Base-by-base conservation (phyloP, 2,888 invertebrate genomes). In the Euclidia mi region DNA sequence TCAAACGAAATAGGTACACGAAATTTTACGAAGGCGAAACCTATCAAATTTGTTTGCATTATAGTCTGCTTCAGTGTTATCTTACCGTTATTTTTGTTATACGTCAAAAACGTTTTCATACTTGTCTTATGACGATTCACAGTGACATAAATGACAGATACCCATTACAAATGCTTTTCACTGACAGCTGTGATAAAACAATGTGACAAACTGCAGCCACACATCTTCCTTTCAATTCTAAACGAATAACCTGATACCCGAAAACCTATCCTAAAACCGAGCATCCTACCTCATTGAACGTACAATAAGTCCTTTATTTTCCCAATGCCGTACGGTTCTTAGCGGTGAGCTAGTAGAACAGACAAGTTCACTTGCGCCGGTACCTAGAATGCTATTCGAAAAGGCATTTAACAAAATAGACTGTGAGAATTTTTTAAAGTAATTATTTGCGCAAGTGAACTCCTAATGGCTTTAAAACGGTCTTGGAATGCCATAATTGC, bases 371-470 rank as follows among this genome's bases (percentile, higher is more conserved):
- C 56, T 66, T 17, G 59, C 75, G 43, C 59, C 56, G 65, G 64
- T 68, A 71, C 58, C 74, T 76, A 56, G 66, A 52, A 61, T 51
- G 69, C 43, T 70, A 76, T 75, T 74, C 41, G 80, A 75, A 72
- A 84, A 82, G 45, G 84, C 84, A 84, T 84, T 84, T 74, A 82
- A 64, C 70, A 64, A 78, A 79, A 79, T 78, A 79, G 74, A 65
- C 51, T 41, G 52, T 41, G 51, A 44, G 75, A 71, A 70, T 78
- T 75, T 78, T 79, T 74, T 59, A 72, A 80, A 69, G 64, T 76
- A 79, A 81, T 79, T 77, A 76, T 77, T 69, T 71, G 58, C 45
- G 43, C 41, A 56, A 59, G 52, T 45, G 42, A 50, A 11, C 38
- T 44, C 48, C 40, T 71, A 64, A 66, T 65, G 69, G 70, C 45